Percentiles rank a stretch among this genome's conserved stretches.
These are phyloP conservation scores for Nudaria mundana DNA, from an alignment of 2,888 invertebrate genomes.

Conservation along the genomic window DNA sequence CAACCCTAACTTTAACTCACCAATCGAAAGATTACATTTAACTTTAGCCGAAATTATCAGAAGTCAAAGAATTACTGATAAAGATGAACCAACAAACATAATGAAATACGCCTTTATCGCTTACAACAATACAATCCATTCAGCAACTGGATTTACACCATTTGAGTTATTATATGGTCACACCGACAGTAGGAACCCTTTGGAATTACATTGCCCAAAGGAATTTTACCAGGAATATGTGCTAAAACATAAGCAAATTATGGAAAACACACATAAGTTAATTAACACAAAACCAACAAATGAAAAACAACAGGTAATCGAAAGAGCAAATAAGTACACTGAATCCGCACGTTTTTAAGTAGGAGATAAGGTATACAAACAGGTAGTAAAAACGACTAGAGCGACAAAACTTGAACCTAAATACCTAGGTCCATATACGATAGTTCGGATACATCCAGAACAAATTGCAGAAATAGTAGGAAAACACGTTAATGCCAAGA, in stretches of 20 bases:
- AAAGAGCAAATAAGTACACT: background rate
- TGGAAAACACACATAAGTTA: background rate
- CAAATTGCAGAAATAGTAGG: conserved; percentile 32
- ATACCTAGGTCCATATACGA: conserved; percentile 8
- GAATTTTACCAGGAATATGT: background rate
- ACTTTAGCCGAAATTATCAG: conserved; percentile 22
- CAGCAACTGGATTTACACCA: background rate
- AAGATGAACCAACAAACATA: conserved; percentile 20
- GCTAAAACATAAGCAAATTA: background rate
- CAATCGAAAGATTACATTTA: conserved; percentile 24
- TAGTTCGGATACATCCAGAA: conserved; percentile 30
- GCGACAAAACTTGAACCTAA: background rate
- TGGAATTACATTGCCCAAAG: background rate
- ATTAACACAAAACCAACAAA: background rate
- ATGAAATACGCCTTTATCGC: conserved; percentile 11
- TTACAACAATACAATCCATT: background rate
- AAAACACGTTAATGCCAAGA: conserved; percentile 9
- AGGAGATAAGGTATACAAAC: background rate
- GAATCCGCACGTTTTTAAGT: background rate
- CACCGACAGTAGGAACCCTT: background rate
- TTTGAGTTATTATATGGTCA: background rate
- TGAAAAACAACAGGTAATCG: background rate
- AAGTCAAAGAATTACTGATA: conserved; percentile 26
- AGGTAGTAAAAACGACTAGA: background rate
- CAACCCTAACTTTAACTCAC: conserved; percentile 26